phyloP scores from a whole-genome alignment of 2,797 vertebrate genomes.

The Siniperca scherzeri region DNA sequence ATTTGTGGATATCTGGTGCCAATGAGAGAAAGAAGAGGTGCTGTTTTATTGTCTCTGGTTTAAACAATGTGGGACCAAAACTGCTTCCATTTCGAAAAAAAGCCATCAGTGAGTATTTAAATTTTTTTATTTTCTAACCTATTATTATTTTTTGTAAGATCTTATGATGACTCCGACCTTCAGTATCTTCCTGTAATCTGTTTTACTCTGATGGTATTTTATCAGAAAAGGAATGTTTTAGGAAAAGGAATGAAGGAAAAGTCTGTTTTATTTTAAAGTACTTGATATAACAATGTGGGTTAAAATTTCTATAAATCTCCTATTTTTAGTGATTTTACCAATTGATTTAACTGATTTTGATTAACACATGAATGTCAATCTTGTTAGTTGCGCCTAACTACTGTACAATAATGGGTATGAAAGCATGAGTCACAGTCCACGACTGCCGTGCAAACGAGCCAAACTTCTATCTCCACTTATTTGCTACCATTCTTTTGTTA shows the following conservation, averaged over 20 bases:
- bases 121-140: background rate
- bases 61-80: background rate
- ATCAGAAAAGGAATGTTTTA: background rate
- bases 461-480: background rate
- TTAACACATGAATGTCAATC: background rate
- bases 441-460: background rate
- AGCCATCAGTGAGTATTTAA: background rate
- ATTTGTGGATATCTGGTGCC: constrained; percentile 8
- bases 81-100: background rate
- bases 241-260: too few relatives aligned
- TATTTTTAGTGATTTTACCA: background rate
- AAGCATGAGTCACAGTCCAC: background rate
- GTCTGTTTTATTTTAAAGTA: background rate
- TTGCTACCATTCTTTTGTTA: background rate
- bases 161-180: background rate
- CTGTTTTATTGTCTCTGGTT: background rate
- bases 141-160: background rate
- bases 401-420: background rate
- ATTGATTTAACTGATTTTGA: background rate
- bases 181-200: background rate
- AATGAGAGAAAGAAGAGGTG: background rate
- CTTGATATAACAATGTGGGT: background rate
- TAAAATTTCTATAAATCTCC: background rate
- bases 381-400: background rate
- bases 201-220: background rate